Evolutionary conservation across 2,113 vertebrate species (phyloP), one percentile per base, ranked within the genome.

Genomic region (Macroglossus sobrinus): DNA sequence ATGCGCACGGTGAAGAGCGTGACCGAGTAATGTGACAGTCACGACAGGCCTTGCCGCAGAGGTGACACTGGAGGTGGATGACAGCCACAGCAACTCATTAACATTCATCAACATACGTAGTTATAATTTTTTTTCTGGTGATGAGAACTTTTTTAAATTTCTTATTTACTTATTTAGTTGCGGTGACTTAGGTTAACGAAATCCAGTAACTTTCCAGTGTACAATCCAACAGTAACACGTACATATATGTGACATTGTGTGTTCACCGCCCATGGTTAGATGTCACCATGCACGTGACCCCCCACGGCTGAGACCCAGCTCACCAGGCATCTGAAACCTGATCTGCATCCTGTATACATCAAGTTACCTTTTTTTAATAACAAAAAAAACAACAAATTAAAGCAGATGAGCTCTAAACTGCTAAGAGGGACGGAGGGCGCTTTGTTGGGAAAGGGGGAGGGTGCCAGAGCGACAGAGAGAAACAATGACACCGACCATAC

Each of bases 1-100:
- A 21, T 22, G 40, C 33, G 8, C 5, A 22, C 2, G 1, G 15
- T 1, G 55, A 53, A 18, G 24, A 18, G 38, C 3, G 2, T 4
- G 16, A 53, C 8, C 38, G 50, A 68, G 28, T 24, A 24, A 9
- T 75, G 43, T 18, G 61, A 84, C 8, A 50, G 64, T 57, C 18
- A 89, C 69, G 10, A 47, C 50, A 81, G 63, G 22, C 63, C 57
- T 63, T 2, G 14, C 50, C 50, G n/a, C 15, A 22, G n/a, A 72
- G 33, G n/a, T 5, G 28, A 43, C 22, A 63, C 10, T 28, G 13
- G 14, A 38, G 30, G 5, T 22, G 59, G 47, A 53, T 1, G 43
- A 22, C 1, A 4, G 35, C 12, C 50, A 7, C 11, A 4, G 2
- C 2, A 40, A 38, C 3, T 24, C 87, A 30, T 8, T 26, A 26